Percentiles rank a stretch among this genome's conserved stretches.
Evolutionary conservation across 2,888 invertebrate genomes (phyloP).

Genomic region (Clunio marinus): DNA sequence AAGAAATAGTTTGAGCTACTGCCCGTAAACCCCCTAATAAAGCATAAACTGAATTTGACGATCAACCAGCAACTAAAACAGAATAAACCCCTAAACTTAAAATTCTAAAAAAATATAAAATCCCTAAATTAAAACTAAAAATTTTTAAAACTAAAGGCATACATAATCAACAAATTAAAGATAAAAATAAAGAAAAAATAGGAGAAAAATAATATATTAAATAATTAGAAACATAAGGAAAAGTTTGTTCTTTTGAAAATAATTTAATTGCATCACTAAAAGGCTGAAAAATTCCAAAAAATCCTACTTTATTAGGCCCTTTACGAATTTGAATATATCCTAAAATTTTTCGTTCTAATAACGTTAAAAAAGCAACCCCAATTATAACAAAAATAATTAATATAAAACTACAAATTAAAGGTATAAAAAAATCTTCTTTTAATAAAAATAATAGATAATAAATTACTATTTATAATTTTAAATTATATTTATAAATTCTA

Average conservation of each 20-base stretch:
- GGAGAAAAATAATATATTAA: slow-evolving; percentile 60
- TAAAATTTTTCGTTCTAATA: slow-evolving; percentile 67
- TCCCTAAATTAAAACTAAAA: slow-evolving; percentile 57
- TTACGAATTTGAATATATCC: slow-evolving; percentile 70
- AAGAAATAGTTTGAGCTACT: slow-evolving; percentile 71
- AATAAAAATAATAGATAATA: too few relatives aligned
- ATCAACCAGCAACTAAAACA: slow-evolving; percentile 61
- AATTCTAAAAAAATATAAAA: slow-evolving; percentile 63
- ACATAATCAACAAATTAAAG: slow-evolving; percentile 57
- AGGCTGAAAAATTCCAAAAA: slow-evolving; percentile 62
- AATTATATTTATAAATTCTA: slow-evolving; percentile 63
- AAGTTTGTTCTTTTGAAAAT: slow-evolving; percentile 62
- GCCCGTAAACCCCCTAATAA: slow-evolving; percentile 64
- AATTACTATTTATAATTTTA: slow-evolving; percentile 57
- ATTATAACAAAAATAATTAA: slow-evolving; percentile 60
- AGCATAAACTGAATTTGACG: slow-evolving; percentile 70
- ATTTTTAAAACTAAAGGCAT: slow-evolving; percentile 57
- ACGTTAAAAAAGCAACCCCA: slow-evolving; percentile 66
- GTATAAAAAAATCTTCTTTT: slow-evolving; percentile 52
- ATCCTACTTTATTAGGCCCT: slow-evolving; percentile 67
- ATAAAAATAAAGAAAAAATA: slow-evolving; percentile 57
- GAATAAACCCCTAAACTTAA: slow-evolving; percentile 62
- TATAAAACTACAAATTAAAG: slow-evolving; percentile 53
- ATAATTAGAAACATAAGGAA: slow-evolving; percentile 59
- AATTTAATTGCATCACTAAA: slow-evolving; percentile 70